Conservation (phyloP, 2,888 invertebrate genomes). For the Penaeus monodon region DNA sequence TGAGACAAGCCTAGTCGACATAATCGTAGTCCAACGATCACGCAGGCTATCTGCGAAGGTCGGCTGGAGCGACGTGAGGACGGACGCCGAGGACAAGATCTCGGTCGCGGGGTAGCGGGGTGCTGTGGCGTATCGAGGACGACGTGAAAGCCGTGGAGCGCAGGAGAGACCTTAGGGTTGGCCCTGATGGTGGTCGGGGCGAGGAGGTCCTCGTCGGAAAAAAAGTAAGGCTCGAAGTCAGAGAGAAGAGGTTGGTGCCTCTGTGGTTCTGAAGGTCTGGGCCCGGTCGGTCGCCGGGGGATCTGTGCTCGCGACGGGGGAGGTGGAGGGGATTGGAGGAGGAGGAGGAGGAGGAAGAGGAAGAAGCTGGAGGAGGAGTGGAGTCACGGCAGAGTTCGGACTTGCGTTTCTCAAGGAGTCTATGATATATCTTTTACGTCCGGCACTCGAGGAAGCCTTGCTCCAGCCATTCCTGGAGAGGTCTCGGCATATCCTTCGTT, state of each 20-base stretch:
- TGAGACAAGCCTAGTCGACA: no score
- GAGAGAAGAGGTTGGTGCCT: not conserved
- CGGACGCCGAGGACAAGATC: not conserved
- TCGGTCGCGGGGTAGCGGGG: not conserved
- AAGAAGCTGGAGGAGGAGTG: not conserved
- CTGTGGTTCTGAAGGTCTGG: not conserved
- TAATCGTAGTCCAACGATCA: not conserved
- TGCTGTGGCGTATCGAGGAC: not conserved
- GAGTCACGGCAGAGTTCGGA: not conserved
- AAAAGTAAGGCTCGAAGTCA: slow-evolving; percentile 29
- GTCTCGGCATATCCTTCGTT: slow-evolving; percentile 51
- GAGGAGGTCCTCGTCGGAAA: slow-evolving; percentile 21
- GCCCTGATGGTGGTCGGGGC: not conserved
- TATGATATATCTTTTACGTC: slow-evolving; percentile 37
- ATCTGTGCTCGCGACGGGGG: not conserved
- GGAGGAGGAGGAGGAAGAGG: not conserved
- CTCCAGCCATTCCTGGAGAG: slow-evolving; percentile 39
- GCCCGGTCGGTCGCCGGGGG: not conserved
- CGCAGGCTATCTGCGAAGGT: no score
- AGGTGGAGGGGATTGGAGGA: not conserved
- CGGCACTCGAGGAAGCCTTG: slow-evolving; percentile 37
- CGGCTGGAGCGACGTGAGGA: no score
- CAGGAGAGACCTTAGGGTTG: not conserved
- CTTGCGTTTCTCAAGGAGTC: slow-evolving; percentile 20
- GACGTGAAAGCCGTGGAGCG: not conserved